phyloP scores from a whole-genome alignment of 2,888 invertebrate species.

The Folsomia candida region DNA sequence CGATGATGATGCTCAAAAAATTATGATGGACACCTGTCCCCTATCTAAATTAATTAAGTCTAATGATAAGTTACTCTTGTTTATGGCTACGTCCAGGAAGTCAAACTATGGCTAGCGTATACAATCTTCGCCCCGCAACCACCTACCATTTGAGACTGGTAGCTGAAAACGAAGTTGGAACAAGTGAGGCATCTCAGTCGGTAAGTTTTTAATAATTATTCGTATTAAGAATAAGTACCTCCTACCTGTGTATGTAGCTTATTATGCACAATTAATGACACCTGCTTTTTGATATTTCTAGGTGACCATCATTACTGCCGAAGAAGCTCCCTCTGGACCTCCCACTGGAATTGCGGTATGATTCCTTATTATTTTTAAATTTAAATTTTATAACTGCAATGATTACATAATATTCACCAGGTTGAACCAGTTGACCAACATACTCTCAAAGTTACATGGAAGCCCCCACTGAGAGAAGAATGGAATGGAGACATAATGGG shows the following conservation, averaged over 20 bases:
- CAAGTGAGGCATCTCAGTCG: constrained; percentile 87
- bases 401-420: constrained; percentile 54
- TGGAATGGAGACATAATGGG: constrained; percentile 91
- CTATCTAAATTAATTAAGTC: too few species aligned
- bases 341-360: constrained; percentile 47
- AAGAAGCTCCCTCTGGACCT: constrained; percentile 63
- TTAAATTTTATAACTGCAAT: constrained; percentile 58
- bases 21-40: too few species aligned
- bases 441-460: constrained; percentile 79
- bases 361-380: not conserved
- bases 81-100: too few species aligned
- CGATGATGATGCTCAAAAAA: too few species aligned
- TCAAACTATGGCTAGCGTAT: constrained; percentile 83
- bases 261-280: too few species aligned
- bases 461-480: constrained; percentile 80
- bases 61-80: too few species aligned
- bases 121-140: constrained; percentile 83
- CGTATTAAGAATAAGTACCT: too few species aligned
- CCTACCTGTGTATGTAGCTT: too few species aligned
- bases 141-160: constrained; percentile 89
- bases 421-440: constrained; percentile 86
- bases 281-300: too few species aligned
- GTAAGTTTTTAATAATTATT: too few species aligned
- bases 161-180: constrained; percentile 89
- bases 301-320: constrained; percentile 91